Conservation (phyloP, 2,113 vertebrate species). For the Hypomesus transpacificus region DNA sequence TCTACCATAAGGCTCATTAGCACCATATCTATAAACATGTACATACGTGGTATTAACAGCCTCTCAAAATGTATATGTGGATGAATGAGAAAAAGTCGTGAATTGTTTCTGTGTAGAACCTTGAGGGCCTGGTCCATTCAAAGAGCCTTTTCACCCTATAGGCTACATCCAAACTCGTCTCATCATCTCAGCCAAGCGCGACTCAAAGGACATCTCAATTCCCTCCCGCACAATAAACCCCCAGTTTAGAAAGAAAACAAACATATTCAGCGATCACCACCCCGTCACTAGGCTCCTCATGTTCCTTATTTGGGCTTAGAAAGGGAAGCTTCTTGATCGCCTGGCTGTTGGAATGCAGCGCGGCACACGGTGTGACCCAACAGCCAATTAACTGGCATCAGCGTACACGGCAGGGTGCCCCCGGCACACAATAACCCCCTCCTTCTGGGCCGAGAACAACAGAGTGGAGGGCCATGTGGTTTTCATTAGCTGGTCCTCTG, state of each 20-base stretch:
- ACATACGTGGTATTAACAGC: too few species aligned
- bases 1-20: too few species aligned
- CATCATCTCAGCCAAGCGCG: background rate
- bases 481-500: slow-evolving; percentile 39
- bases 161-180: background rate
- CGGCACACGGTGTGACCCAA: slow-evolving; percentile 40
- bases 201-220: background rate
- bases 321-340: slow-evolving; percentile 17
- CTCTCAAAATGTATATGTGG: too few species aligned
- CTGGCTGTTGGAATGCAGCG: slow-evolving; percentile 37
- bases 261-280: background rate
- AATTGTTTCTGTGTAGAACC: background rate
- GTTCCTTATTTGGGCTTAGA: slow-evolving; percentile 13
- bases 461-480: slow-evolving; percentile 36
- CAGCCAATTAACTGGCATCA: slow-evolving; percentile 58
- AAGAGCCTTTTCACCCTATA: background rate
- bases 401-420: slow-evolving; percentile 42
- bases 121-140: background rate
- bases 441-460: slow-evolving; percentile 40
- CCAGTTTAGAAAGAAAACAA: background rate
- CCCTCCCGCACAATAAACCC: background rate
- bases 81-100: too few species aligned
- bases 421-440: slow-evolving; percentile 37
- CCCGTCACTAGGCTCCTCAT: background rate
- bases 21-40: too few species aligned